Base-by-base conservation (phyloP, 2,888 invertebrate genomes). In the Mantis religiosa region DNA sequence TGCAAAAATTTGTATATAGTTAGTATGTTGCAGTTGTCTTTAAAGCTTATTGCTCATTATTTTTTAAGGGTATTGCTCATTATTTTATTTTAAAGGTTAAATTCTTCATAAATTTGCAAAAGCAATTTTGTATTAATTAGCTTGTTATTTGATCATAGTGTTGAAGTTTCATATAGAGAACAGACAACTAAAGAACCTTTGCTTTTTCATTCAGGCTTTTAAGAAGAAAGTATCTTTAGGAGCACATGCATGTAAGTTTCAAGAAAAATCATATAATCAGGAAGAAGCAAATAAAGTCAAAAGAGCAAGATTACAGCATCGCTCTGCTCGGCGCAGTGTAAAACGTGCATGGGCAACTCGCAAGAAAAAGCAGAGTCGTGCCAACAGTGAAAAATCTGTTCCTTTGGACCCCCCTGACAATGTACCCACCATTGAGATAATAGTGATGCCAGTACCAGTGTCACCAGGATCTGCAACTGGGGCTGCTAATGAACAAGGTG, bases 361-460 rank as follows among this genome's bases (percentile, higher is more conserved):
- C 15, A 71, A 28, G 20, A 85, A 84, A 71, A 54, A 84, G 25
- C 47, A 27, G 30, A 84, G 47, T 27, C 41, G 12, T 28, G 47
- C 71, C 20, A 27, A 41, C 25, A 54, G 28, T 84, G 41, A 84
- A 47, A 41, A 84, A 88, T 20, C 85, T 54, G 15, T 71, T 84
- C 27, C 15, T 71, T 84, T 30, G 20, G 54, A 81, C 2, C 30
- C 81, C 3, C 41, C 34, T 20, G 89, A 90, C 41, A 89, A 90
- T 88, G 89, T 90, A 25, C 90, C 90, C 54, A 90, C 90, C 8
- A 90, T 90, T 71, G 90, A 90, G 87, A 90, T 90, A 84, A 90
- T 90, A 85, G 90, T 90, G 30, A 88, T 90, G 88, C 90, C 90
- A 54, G 85, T 89, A 54, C 88, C 89, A 84, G 88, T 87, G 7